phyloP scores from a whole-genome alignment of 2,113 vertebrate species.

The Hiodon alosoides region DNA sequence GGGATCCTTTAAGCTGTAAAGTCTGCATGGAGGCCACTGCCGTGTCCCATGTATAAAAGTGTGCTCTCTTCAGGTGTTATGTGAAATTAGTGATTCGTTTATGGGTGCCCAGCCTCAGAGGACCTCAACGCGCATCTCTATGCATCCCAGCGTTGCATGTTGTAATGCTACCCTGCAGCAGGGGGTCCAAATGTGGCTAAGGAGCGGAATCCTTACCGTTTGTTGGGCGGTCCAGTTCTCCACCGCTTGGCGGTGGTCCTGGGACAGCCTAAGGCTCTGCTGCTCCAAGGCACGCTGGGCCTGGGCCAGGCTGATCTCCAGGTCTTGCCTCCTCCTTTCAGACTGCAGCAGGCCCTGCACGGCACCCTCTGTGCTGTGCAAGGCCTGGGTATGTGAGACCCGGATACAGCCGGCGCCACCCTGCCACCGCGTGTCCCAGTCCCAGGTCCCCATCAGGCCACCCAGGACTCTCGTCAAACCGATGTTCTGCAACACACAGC shows the following conservation, averaged over 20 bases:
- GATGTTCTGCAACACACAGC: no score
- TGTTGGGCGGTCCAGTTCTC: not conserved
- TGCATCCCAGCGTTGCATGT: no score
- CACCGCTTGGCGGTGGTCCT: not conserved
- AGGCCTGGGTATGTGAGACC: not conserved
- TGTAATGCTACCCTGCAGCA: not conserved
- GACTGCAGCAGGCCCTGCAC: not conserved
- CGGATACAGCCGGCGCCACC: not conserved
- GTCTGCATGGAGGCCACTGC: no score
- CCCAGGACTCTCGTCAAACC: no score
- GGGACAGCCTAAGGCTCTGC: not conserved
- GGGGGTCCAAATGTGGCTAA: no score
- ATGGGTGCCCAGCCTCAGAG: no score
- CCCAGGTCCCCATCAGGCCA: not conserved
- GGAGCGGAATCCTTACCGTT: not conserved
- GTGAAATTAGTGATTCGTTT: no score
- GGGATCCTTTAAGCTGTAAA: no score
- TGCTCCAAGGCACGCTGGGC: constrained; percentile 3
- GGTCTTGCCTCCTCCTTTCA: not conserved
- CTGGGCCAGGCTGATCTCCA: constrained; percentile 16
- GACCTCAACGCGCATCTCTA: no score
- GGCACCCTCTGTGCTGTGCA: not conserved
- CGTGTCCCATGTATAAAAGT: no score
- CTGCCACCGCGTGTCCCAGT: no score
- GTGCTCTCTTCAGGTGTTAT: no score